Percentiles rank a stretch among this genome's conserved stretches.
Conservation (phyloP, 2,113 vertebrate species). For the Tragelaphus scriptus region DNA sequence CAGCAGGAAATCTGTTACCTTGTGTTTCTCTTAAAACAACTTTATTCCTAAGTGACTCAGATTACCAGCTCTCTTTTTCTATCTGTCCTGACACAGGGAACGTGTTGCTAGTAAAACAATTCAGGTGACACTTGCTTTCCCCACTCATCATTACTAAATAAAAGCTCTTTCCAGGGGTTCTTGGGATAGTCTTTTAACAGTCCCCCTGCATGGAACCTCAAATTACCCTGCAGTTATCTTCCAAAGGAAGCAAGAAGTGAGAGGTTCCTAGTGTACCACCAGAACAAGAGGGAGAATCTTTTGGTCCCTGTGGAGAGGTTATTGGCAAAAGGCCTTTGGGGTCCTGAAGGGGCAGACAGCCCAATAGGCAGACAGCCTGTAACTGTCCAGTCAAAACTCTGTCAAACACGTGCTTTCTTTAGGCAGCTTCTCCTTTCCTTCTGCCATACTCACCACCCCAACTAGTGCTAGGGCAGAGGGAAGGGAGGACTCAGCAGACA, state of each 20-base stretch:
- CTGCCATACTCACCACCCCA: background rate
- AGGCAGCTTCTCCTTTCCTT: background rate
- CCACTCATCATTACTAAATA: background rate
- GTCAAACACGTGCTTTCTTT: background rate
- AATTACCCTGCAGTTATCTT: background rate
- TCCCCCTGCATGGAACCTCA: background rate
- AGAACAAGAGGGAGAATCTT: background rate
- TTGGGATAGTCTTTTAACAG: slow-evolving; percentile 8
- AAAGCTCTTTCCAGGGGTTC: slow-evolving; percentile 18
- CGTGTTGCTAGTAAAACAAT: background rate
- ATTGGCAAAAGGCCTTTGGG: background rate
- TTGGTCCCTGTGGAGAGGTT: background rate
- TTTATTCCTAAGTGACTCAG: background rate
- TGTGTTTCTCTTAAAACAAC: background rate
- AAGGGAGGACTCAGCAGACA: background rate
- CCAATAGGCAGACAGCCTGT: background rate
- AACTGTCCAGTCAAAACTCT: background rate
- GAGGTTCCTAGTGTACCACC: background rate
- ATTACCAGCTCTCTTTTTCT: background rate
- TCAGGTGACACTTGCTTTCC: background rate
- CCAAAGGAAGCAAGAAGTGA: background rate
- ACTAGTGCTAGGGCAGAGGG: background rate
- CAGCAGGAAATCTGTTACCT: background rate
- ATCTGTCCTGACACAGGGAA: background rate
- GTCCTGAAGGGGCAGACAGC: background rate